Conservation (phyloP, 2,888 invertebrate species). For the Diogma glabrata region DNA sequence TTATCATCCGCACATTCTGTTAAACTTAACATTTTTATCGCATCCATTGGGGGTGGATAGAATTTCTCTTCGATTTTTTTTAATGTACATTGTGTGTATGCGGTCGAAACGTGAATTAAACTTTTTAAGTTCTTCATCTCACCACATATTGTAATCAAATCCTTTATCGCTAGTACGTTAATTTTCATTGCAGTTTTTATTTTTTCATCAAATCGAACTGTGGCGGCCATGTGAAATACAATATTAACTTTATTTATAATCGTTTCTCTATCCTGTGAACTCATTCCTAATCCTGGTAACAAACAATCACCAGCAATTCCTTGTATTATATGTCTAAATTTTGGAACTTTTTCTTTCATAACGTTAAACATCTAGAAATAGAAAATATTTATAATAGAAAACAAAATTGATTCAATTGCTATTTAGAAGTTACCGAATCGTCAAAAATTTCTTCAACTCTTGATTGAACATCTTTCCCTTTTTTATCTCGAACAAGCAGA, state of each 20-base stretch:
- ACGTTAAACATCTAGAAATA: slow-evolving; percentile 37
- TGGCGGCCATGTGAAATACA: slow-evolving; percentile 47
- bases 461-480: slow-evolving; percentile 50
- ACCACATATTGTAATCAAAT: slow-evolving; percentile 51
- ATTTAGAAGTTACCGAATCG: slow-evolving; percentile 48
- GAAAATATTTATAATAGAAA: too few species aligned
- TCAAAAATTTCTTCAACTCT: slow-evolving; percentile 56
- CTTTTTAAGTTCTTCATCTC: slow-evolving; percentile 43
- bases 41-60: slow-evolving; percentile 42
- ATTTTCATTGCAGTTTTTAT: slow-evolving; percentile 59
- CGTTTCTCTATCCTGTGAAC: slow-evolving; percentile 35
- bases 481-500: slow-evolving; percentile 44
- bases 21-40: slow-evolving; percentile 39
- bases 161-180: slow-evolving; percentile 57
- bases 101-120: slow-evolving; percentile 47
- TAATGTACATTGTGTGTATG: slow-evolving; percentile 43
- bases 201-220: slow-evolving; percentile 59
- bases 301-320: slow-evolving; percentile 44
- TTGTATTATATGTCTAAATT: slow-evolving; percentile 44
- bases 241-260: slow-evolving; percentile 38
- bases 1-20: slow-evolving; percentile 41
- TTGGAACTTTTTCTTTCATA: slow-evolving; percentile 39
- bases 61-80: slow-evolving; percentile 41
- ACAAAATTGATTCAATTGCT: too few species aligned
- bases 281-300: slow-evolving; percentile 40